A percentile compares a stretch with the other conserved stretches of the same genome.
phyloP scores from a whole-genome alignment of 2,113 vertebrate species.

The Microcebus griseorufus region DNA sequence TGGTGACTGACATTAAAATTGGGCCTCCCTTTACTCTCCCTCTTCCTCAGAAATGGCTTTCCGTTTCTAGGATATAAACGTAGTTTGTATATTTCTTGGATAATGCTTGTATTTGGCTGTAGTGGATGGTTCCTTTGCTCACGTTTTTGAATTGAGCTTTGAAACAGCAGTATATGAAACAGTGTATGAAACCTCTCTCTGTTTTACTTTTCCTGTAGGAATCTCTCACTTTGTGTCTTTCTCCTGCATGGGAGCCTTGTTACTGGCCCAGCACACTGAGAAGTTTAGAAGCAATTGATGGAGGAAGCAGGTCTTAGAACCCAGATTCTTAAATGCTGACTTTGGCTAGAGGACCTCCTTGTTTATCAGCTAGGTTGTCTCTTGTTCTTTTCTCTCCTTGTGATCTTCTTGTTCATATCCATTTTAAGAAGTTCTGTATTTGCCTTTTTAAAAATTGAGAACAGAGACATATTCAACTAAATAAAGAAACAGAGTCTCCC shows the following conservation, averaged over 20 bases:
- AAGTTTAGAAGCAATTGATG: neutral
- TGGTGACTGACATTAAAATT: neutral
- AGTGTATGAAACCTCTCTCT: neutral
- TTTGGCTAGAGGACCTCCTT: neutral
- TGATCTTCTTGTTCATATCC: neutral
- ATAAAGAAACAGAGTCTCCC: neutral
- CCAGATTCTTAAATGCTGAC: neutral
- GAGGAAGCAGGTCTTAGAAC: neutral
- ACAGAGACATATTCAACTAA: neutral
- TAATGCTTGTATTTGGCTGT: neutral
- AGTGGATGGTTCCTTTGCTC: neutral
- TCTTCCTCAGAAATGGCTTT: neutral
- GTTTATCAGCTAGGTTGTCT: neutral
- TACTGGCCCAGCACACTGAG: neutral
- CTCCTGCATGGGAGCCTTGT: neutral
- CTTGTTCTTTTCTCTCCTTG: neutral
- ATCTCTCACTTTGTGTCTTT: neutral
- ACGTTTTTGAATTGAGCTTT: conserved; percentile 6
- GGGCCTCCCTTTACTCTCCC: neutral
- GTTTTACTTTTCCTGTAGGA: neutral
- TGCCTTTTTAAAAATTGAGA: neutral
- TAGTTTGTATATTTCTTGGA: neutral
- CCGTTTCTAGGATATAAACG: neutral
- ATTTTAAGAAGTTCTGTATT: conserved; percentile 22
- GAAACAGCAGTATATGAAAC: neutral